Conservation (phyloP, 37 sponge, comb jelly and placozoan genomes). For the Aplysina aerophoba region DNA sequence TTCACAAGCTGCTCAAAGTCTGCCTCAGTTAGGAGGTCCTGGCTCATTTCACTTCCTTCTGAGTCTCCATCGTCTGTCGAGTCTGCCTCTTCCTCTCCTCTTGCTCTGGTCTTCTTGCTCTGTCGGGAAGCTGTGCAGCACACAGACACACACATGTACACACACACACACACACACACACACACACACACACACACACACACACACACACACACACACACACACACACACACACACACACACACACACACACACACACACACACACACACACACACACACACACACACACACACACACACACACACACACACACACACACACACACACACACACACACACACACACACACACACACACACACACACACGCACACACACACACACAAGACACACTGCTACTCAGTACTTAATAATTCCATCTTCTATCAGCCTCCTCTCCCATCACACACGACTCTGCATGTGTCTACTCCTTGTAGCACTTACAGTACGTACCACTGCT, state of each 20-base stretch:
- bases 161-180: neutral
- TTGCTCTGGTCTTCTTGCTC: neutral
- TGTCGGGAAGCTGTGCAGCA: neutral
- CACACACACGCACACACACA: too few species aligned
- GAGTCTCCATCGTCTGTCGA: neutral
- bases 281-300: too few species aligned
- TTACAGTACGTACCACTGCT: too few species aligned
- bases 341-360: too few species aligned
- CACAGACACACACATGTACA: neutral
- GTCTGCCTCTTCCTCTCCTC: neutral
- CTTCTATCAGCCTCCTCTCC: too few species aligned
- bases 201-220: conserved; percentile 27
- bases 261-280: too few species aligned
- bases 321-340: too few species aligned
- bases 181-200: conserved; percentile 5
- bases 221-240: conserved; percentile 30
- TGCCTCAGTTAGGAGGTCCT: neutral
- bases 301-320: too few species aligned
- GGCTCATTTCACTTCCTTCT: neutral
- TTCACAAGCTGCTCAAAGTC: conserved; percentile 4
- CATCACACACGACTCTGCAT: too few species aligned
- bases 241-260: conserved; percentile 30
- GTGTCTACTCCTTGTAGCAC: too few species aligned
- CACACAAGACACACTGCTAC: too few species aligned
- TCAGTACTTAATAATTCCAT: too few species aligned